Conservation (phyloP, 2,797 vertebrate species). For the Bryconaethiops microstoma region DNA sequence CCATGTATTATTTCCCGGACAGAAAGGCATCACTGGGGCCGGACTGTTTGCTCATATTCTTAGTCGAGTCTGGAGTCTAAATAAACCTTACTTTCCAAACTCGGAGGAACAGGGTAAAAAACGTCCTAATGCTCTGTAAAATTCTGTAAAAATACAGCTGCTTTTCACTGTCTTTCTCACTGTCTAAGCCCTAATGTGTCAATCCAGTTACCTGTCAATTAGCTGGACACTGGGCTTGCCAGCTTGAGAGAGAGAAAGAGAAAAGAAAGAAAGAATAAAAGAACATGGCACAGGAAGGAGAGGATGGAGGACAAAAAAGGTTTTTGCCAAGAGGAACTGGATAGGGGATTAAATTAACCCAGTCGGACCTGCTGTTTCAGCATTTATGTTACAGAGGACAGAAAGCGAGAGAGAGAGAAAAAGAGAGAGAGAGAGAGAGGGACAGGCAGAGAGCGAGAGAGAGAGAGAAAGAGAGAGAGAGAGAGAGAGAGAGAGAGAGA, state of each 20-base stretch:
- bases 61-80: not conserved
- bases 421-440: too few species aligned
- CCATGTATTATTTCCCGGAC: slow-evolving; percentile 30
- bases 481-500: not conserved
- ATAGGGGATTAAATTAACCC: slow-evolving; percentile 18
- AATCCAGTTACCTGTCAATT: slow-evolving; percentile 15
- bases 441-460: not conserved
- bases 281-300: not conserved
- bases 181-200: not conserved
- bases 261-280: not conserved
- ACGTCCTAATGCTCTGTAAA: not conserved
- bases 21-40: slow-evolving; percentile 15
- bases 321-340: slow-evolving; percentile 12
- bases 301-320: not conserved
- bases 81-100: not conserved
- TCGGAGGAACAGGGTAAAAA: not conserved
- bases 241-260: slow-evolving; percentile 12
- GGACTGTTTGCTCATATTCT: slow-evolving; percentile 2
- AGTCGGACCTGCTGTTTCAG: slow-evolving; percentile 35
- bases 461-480: not conserved
- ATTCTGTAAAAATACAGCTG: not conserved
- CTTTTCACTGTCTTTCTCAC: not conserved
- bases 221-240: not conserved
- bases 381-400: slow-evolving; percentile 17
- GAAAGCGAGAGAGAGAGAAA: slow-evolving; percentile 8